Evolutionary conservation across 2,797 vertebrate genomes (phyloP).

Genomic region (Yasuhikotakia modesta): DNA sequence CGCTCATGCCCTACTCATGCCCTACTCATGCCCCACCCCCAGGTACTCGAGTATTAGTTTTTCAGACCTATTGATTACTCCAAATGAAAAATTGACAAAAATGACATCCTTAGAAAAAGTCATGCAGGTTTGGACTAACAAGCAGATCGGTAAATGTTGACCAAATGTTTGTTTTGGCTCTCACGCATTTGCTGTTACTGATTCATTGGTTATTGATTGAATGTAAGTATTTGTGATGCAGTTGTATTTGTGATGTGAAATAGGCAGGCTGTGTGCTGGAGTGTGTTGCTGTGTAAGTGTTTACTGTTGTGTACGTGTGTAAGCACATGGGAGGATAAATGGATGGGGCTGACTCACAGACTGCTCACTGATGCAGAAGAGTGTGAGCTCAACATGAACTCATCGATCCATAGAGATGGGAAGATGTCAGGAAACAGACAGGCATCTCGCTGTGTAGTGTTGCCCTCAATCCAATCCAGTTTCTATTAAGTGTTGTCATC

Average conservation of each 20-base stretch:
- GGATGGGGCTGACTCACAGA: constrained; percentile 44
- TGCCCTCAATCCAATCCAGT: neutral
- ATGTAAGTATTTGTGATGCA: neutral
- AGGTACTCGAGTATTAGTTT: too few species aligned
- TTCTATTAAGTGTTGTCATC: neutral
- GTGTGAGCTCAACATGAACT: constrained; percentile 23
- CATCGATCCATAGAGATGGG: constrained; percentile 42
- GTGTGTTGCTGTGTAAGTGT: neutral
- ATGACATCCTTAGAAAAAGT: too few species aligned
- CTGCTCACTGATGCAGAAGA: constrained; percentile 43
- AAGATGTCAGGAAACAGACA: constrained; percentile 36
- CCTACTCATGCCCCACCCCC: too few species aligned
- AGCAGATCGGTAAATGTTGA: neutral
- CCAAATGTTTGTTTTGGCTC: neutral
- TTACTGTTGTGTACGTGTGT: constrained; percentile 24
- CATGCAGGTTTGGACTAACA: too few species aligned
- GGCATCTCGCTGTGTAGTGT: neutral
- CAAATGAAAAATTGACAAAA: too few species aligned
- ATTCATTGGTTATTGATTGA: neutral
- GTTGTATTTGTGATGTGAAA: constrained; percentile 11
- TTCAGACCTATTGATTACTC: too few species aligned
- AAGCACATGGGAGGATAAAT: constrained; percentile 21
- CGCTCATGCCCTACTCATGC: too few species aligned
- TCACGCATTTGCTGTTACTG: neutral
- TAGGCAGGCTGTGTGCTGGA: constrained; percentile 6